These are phyloP conservation scores for Hemibagrus guttatus DNA, from an alignment of 2,797 vertebrate genomes.

Conservation along the genomic window DNA sequence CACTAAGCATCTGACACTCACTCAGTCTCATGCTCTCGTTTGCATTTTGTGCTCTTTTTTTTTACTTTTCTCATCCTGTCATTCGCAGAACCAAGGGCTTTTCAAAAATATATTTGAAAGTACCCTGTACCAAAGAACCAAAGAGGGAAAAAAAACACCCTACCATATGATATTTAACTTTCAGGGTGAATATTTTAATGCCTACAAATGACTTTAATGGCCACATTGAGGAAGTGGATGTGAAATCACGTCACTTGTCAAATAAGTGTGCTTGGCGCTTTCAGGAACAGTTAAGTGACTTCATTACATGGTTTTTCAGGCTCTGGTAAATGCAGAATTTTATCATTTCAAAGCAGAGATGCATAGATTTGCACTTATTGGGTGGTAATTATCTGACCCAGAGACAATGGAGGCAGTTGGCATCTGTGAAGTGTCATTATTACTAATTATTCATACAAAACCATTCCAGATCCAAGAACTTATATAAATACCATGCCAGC, in stretches of 20 bases:
- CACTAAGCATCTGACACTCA: conserved; percentile 11
- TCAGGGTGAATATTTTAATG: conserved; percentile 17
- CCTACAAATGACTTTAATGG: conserved; percentile 34
- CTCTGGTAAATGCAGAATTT: neutral
- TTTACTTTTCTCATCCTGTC: neutral
- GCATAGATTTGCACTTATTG: conserved; percentile 35
- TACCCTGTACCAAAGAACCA: conserved; percentile 7
- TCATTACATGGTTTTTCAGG: neutral
- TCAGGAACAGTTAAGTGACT: conserved; percentile 34
- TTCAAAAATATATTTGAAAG: conserved; percentile 25
- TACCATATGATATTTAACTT: neutral
- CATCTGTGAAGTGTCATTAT: conserved; percentile 23
- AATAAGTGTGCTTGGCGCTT: conserved; percentile 38
- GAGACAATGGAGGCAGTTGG: conserved; percentile 22
- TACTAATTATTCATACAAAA: conserved; percentile 26
- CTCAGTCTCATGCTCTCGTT: neutral
- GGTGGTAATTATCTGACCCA: conserved; percentile 4
- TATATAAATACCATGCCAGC: neutral
- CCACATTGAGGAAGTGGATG: conserved; percentile 40
- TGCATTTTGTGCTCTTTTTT: neutral
- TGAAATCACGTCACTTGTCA: conserved; percentile 40
- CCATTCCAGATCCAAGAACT: conserved; percentile 3
- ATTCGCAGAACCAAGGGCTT: neutral
- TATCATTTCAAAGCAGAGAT: conserved; percentile 26
- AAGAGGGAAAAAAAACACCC: neutral